A percentile compares a stretch with the other conserved stretches of the same genome.
Conservation (phyloP, 1,140 invertebrate genomes). For the Drosophila paulistorum region DNA sequence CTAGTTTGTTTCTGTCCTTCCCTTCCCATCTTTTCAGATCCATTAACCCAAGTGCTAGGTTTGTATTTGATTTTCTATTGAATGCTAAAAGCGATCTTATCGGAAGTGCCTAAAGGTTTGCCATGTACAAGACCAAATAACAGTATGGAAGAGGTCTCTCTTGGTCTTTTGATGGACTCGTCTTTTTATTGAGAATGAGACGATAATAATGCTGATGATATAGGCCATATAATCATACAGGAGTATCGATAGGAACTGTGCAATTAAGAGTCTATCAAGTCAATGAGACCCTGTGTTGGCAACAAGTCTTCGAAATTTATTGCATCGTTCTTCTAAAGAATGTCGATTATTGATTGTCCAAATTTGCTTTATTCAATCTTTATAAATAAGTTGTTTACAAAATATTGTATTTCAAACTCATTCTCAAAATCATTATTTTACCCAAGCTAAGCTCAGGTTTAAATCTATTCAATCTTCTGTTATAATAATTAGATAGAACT, state of each 20-base stretch:
- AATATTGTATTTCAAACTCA: too few relatives aligned
- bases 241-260: conserved; percentile 29
- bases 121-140: conserved; percentile 17
- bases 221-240: conserved; percentile 23
- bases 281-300: not conserved
- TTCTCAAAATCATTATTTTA: too few relatives aligned
- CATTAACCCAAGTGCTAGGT: conserved; percentile 1
- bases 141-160: not conserved
- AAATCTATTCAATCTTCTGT: too few relatives aligned
- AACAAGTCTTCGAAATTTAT: too few relatives aligned
- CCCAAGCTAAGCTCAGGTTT: too few relatives aligned
- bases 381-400: too few relatives aligned
- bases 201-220: conserved; percentile 12
- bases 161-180: conserved; percentile 1
- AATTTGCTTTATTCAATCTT: too few relatives aligned
- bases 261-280: conserved; percentile 36
- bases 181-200: not conserved
- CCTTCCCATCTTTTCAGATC: not conserved
- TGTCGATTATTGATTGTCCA: too few relatives aligned
- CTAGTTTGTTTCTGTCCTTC: conserved; percentile 37
- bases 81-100: conserved; percentile 69
- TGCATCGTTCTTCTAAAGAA: too few relatives aligned
- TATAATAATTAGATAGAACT: too few relatives aligned
- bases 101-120: conserved; percentile 58
- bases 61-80: conserved; percentile 58